phyloP scores from a whole-genome alignment of 2,888 invertebrate species.

The Phyto melanocephala region DNA sequence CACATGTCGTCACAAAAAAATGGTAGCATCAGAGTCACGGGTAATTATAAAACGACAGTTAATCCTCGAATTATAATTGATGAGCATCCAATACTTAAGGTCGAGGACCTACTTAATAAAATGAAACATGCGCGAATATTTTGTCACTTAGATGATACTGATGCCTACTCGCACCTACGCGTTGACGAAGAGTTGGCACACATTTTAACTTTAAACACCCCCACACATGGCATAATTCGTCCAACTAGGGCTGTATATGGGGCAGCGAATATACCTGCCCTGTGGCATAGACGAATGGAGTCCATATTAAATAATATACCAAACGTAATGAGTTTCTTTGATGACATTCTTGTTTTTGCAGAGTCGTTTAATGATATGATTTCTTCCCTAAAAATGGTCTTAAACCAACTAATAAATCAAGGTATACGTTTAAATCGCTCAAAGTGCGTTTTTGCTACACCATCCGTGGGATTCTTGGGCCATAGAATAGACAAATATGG shows the following conservation, averaged over 20 bases:
- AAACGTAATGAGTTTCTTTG: conserved; percentile 22
- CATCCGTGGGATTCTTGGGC: not conserved
- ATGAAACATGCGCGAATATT: too few relatives aligned
- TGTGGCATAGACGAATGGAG: conserved; percentile 42
- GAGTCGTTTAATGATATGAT: not conserved
- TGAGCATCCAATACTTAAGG: conserved; percentile 9
- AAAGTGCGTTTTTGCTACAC: conserved; percentile 32
- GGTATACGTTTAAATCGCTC: conserved; percentile 1
- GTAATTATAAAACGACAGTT: too few relatives aligned
- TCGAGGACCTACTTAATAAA: not conserved
- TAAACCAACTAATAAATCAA: not conserved
- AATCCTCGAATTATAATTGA: conserved; percentile 3
- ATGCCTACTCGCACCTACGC: conserved; percentile 45
- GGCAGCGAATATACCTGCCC: conserved; percentile 39
- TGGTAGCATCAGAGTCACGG: conserved; percentile 15
- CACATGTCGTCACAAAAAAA: conserved; percentile 42
- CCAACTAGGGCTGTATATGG: conserved; percentile 58
- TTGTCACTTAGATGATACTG: conserved; percentile 45
- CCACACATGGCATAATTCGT: conserved; percentile 47
- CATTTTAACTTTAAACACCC: too few relatives aligned
- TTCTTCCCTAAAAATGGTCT: not conserved
- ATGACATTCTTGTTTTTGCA: not conserved
- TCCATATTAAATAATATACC: conserved; percentile 9
- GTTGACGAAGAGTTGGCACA: too few relatives aligned
- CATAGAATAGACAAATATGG: not conserved